Conservation (phyloP, 1,140 invertebrate genomes). For the Drosophila nigrodunni region DNA sequence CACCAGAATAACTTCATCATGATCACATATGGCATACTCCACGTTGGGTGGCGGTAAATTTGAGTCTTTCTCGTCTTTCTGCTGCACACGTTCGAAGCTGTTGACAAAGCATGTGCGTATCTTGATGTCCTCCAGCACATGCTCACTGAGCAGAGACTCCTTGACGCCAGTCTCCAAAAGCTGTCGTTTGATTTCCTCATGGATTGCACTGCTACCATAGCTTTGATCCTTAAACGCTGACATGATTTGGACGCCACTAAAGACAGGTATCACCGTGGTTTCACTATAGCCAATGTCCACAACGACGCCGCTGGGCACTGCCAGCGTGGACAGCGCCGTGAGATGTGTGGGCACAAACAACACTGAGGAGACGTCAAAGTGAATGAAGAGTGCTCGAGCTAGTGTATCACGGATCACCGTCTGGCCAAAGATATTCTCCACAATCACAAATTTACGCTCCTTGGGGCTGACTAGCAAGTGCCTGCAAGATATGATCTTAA, state of each 20-base stretch:
- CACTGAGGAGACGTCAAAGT: constrained; percentile 93
- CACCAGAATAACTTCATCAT: constrained; percentile 87
- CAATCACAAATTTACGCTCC: constrained; percentile 94
- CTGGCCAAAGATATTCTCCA: constrained; percentile 94
- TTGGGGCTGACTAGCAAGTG: constrained; percentile 96
- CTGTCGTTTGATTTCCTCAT: constrained; percentile 86
- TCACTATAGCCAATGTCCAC: constrained; percentile 95
- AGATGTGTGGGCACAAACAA: constrained; percentile 92
- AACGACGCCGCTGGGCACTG: constrained; percentile 91
- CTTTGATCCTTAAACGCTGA: constrained; percentile 92
- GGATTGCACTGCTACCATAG: constrained; percentile 89
- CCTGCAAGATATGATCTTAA: constrained; percentile 85
- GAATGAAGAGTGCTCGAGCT: constrained; percentile 95
- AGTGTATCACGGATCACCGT: constrained; percentile 93
- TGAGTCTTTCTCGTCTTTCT: constrained; percentile 85
- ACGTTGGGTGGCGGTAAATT: constrained; percentile 87
- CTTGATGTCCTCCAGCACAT: constrained; percentile 89
- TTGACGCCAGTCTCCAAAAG: constrained; percentile 84
- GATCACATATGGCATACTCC: constrained; percentile 89
- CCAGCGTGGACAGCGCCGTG: constrained; percentile 91
- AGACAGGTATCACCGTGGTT: constrained; percentile 92
- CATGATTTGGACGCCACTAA: constrained; percentile 92
- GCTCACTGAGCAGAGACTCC: constrained; percentile 85
- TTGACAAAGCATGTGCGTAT: constrained; percentile 93
- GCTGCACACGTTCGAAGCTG: constrained; percentile 88